phyloP scores from a whole-genome alignment of 2,797 vertebrate species.

The Sphenodon punctatus region DNA sequence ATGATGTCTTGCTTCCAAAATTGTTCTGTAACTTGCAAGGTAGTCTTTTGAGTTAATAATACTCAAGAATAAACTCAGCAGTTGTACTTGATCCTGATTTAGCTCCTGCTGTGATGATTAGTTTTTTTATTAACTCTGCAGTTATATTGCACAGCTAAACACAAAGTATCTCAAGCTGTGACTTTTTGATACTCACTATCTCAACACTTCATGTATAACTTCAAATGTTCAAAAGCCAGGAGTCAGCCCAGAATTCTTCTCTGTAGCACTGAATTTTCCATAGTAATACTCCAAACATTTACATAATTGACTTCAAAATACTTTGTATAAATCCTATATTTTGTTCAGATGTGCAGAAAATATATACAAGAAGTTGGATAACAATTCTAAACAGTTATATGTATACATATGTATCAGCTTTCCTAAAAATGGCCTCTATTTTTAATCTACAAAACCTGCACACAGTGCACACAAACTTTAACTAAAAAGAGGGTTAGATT shows the following conservation, averaged over 20 bases:
- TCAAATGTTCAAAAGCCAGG: constrained; percentile 50
- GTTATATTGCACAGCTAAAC: constrained; percentile 67
- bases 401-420: not conserved
- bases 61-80: constrained; percentile 69
- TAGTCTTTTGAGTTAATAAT: constrained; percentile 68
- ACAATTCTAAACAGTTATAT: not conserved
- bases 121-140: constrained; percentile 74
- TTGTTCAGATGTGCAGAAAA: not conserved
- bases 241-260: not conserved
- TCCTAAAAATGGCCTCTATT: too few relatives aligned
- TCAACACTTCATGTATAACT: constrained; percentile 57
- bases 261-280: not conserved
- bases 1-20: constrained; percentile 52
- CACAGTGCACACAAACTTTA: too few relatives aligned
- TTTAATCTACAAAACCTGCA: too few relatives aligned
- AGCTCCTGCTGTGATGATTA: constrained; percentile 70
- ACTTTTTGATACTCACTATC: constrained; percentile 58
- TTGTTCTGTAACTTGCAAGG: constrained; percentile 40
- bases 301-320: constrained; percentile 27
- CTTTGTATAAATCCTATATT: constrained; percentile 14
- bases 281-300: not conserved
- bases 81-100: constrained; percentile 68
- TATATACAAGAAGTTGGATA: not conserved
- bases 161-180: constrained; percentile 64
- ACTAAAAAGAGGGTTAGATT: too few relatives aligned